Evolutionary conservation across 2,797 vertebrate species (phyloP).

Genomic region (Fistularia tabacaria): DNA sequence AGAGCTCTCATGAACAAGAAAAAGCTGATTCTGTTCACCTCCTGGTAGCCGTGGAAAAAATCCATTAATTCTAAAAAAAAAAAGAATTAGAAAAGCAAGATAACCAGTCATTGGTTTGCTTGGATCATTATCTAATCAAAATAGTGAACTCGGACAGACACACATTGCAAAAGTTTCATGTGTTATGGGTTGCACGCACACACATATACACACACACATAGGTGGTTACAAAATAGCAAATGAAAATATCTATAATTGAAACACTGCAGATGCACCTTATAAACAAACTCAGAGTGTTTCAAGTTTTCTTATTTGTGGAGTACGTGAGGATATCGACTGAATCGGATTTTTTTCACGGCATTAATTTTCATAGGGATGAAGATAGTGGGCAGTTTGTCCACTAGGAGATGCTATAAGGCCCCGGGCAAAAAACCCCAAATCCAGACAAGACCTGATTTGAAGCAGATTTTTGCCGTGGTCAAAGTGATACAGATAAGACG

Average conservation of each 20-base stretch:
- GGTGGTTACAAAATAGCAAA: conserved; percentile 28
- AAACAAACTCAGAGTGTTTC: conserved; percentile 48
- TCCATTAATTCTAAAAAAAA: no score
- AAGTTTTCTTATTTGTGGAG: conserved; percentile 43
- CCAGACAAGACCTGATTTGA: conserved; percentile 2
- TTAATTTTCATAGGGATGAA: conserved; percentile 48
- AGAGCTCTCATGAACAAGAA: conserved; percentile 42
- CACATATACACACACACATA: no score
- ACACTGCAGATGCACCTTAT: conserved; percentile 35
- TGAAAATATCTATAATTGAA: conserved; percentile 41
- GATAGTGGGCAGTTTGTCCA: conserved; percentile 48
- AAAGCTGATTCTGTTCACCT: conserved; percentile 34
- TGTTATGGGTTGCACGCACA: conserved; percentile 4
- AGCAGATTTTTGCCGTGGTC: conserved; percentile 13
- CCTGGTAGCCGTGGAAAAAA: background rate
- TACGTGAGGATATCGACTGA: conserved; percentile 44
- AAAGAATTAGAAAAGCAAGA: no score
- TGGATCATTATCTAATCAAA: no score
- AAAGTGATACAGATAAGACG: conserved; percentile 9
- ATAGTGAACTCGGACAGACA: conserved; percentile 10
- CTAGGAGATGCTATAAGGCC: conserved; percentile 68
- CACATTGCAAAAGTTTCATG: conserved; percentile 16
- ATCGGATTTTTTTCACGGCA: conserved; percentile 48
- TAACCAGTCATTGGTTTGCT: no score
- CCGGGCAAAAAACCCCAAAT: conserved; percentile 37